Percentiles rank a stretch among this genome's conserved stretches.
These are phyloP conservation scores for Tipula unca DNA, from an alignment of 2,888 invertebrate genomes.

Conservation along the genomic window DNA sequence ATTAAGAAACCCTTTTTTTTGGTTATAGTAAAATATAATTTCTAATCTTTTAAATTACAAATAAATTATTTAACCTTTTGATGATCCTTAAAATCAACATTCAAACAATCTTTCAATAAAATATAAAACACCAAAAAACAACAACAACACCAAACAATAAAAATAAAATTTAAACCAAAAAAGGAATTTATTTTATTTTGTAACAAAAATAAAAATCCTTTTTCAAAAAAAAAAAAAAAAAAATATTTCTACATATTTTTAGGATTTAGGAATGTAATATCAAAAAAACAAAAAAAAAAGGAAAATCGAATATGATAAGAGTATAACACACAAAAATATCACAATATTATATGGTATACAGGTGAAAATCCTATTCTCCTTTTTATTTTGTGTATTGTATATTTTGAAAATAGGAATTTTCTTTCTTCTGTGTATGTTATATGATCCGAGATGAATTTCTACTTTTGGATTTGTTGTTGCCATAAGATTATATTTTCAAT, in stretches of 20 bases:
- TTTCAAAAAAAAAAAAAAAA: background rate
- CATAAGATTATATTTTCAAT: slow-evolving; percentile 14
- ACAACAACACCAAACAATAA: background rate
- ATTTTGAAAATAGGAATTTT: background rate
- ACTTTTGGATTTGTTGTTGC: background rate
- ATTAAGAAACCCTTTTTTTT: background rate
- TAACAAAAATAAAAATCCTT: background rate
- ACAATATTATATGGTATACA: background rate
- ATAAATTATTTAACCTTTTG: slow-evolving; percentile 8
- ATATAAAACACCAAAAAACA: background rate
- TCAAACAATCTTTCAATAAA: background rate
- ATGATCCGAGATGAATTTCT: background rate
- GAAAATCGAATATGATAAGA: background rate
- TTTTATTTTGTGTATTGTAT: background rate
- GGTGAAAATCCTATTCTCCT: background rate
- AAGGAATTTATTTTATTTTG: background rate
- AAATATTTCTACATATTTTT: background rate
- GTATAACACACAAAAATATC: background rate
- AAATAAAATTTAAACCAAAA: slow-evolving; percentile 8
- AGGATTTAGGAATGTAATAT: background rate
- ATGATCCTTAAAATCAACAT: background rate
- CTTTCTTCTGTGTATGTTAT: background rate
- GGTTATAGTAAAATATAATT: background rate
- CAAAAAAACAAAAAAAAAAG: background rate
- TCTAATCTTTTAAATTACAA: background rate